Evolutionary conservation across 2,888 invertebrate species (phyloP).

Genomic region (Xestia rhomboidea): DNA sequence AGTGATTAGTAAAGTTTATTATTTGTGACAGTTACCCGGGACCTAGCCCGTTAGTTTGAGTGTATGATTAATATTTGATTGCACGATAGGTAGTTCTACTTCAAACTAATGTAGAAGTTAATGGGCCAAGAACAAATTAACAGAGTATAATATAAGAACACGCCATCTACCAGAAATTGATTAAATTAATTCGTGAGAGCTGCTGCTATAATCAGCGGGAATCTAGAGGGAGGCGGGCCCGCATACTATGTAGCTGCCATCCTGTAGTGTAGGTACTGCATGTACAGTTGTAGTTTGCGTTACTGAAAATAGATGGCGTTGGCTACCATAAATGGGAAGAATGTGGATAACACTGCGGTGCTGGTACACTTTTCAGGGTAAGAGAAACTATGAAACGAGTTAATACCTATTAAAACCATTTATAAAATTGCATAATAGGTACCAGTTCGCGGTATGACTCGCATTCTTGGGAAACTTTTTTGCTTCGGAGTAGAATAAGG

Average conservation of each 20-base stretch:
- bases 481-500: too few species aligned
- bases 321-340: neutral
- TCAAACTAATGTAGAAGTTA: neutral
- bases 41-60: neutral
- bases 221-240: too few species aligned
- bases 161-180: constrained; percentile 45
- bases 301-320: constrained; percentile 57
- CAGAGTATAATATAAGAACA: neutral
- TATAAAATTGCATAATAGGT: neutral
- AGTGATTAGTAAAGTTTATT: constrained; percentile 22
- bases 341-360: neutral
- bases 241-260: neutral
- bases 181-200: neutral
- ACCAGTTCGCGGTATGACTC: neutral
- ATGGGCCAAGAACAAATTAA: neutral
- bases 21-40: constrained; percentile 32
- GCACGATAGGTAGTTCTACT: neutral
- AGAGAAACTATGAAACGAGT: neutral
- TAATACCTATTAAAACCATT: neutral
- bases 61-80: constrained; percentile 28
- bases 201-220: neutral
- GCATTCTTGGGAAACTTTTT: neutral
- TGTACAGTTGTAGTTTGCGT: neutral
- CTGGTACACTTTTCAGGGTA: neutral
- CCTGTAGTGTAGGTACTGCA: too few species aligned